Percentiles rank a stretch among this genome's conserved stretches.
Conservation (phyloP, 2,113 vertebrate species). For the Dicaeum eximium region DNA sequence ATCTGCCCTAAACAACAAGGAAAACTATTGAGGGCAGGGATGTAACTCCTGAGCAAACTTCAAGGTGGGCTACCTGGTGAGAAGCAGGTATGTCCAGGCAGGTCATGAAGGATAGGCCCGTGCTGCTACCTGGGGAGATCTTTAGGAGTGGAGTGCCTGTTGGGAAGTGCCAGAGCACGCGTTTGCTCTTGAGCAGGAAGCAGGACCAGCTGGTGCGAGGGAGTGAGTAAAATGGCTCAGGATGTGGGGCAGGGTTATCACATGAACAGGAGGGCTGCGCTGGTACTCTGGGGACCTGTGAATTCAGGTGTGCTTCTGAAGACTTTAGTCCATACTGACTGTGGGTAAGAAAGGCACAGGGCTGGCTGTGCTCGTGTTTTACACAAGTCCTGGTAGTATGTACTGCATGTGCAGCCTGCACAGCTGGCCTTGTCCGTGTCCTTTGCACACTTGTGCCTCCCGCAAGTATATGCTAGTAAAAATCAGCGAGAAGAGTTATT, state of each 20-base stretch:
- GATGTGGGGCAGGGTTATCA: neutral
- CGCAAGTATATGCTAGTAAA: fast-evolving
- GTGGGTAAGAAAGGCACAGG: neutral
- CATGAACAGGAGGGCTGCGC: neutral
- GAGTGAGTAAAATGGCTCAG: neutral
- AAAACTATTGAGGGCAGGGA: fast-evolving
- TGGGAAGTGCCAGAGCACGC: fast-evolving
- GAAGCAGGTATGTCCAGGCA: neutral
- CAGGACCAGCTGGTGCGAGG: neutral
- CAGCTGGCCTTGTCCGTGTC: fast-evolving
- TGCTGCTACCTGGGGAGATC: neutral
- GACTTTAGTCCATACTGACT: neutral
- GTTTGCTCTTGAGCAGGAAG: neutral
- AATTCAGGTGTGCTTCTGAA: fast-evolving
- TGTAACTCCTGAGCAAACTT: neutral
- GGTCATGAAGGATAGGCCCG: fast-evolving
- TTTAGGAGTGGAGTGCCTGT: fast-evolving
- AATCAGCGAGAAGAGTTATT: fast-evolving
- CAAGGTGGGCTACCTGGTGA: neutral
- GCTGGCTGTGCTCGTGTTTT: fast-evolving
- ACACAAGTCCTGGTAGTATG: fast-evolving
- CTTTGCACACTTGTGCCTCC: fast-evolving
- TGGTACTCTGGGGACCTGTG: neutral
- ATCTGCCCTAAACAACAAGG: neutral
- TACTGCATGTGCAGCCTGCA: too few relatives aligned